These are phyloP conservation scores for Catharus fuscescens DNA, from an alignment of 2,113 vertebrate genomes.

Conservation along the genomic window DNA sequence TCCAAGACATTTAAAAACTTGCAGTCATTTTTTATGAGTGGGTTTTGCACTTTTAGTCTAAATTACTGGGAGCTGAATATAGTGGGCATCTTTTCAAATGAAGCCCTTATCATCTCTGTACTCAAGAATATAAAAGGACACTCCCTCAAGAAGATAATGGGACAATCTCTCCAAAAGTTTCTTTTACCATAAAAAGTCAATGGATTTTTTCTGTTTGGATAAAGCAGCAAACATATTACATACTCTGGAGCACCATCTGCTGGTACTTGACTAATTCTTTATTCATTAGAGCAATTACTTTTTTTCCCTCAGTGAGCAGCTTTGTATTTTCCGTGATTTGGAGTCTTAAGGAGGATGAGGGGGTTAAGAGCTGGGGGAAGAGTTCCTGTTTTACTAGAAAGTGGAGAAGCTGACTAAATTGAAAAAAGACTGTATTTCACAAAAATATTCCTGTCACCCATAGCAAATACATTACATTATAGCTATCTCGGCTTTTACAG, in stretches of 20 bases:
- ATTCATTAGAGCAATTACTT: neutral
- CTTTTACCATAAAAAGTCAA: neutral
- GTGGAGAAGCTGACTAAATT: neutral
- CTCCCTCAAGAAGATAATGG: neutral
- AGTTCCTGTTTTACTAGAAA: neutral
- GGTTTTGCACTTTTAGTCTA: neutral
- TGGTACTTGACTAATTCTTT: neutral
- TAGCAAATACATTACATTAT: neutral
- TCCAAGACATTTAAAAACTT: neutral
- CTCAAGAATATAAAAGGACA: neutral
- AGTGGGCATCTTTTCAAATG: neutral
- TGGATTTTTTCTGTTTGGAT: neutral
- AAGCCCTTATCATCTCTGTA: neutral
- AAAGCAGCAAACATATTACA: neutral
- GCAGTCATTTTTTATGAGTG: neutral
- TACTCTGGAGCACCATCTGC: slow-evolving; percentile 7
- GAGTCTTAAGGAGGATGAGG: fast-evolving
- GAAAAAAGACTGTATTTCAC: neutral
- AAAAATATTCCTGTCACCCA: neutral
- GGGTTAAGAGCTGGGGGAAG: fast-evolving
- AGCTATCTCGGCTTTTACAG: neutral
- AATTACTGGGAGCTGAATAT: neutral
- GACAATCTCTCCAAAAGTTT: neutral
- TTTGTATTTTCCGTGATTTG: neutral
- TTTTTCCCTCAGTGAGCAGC: neutral